Conservation (phyloP, 2,797 vertebrate species). For the Otolemur crassicaudatus region DNA sequence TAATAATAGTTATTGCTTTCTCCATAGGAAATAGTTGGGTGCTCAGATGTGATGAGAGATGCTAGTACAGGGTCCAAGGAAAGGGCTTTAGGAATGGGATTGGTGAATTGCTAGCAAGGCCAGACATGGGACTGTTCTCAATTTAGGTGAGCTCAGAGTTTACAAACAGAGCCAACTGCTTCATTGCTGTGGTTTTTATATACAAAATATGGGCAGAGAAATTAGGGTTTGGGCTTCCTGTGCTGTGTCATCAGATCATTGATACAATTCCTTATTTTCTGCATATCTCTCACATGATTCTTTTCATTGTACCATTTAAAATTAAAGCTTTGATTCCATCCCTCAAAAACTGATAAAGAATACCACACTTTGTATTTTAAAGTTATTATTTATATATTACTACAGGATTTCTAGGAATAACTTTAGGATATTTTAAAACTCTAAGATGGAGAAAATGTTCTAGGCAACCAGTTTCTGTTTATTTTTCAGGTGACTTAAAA, state of each 20-base stretch:
- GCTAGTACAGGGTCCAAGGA: accelerated
- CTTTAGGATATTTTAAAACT: not conserved
- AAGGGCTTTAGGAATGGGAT: not conserved
- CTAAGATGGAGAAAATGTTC: not conserved
- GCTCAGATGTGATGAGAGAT: not conserved
- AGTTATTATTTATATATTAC: not conserved
- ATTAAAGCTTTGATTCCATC: not conserved
- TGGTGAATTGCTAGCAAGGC: not conserved
- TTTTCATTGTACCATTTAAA: not conserved
- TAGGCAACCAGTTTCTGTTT: not conserved
- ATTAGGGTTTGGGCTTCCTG: not conserved
- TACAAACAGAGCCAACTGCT: not conserved
- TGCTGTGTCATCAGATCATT: not conserved
- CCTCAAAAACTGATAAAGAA: not conserved
- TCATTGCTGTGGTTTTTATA: not conserved
- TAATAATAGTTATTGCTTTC: not conserved
- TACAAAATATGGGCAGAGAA: not conserved
- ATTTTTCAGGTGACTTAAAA: not conserved
- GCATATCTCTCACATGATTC: not conserved
- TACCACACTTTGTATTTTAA: not conserved
- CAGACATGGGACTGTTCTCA: not conserved
- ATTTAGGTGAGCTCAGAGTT: not conserved
- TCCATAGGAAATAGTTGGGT: not conserved
- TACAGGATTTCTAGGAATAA: not conserved
- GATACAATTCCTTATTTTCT: not conserved